Evolutionary conservation across 1,140 invertebrate genomes (phyloP), one percentile per base, ranked within the genome.

Genomic region (Musca domestica): DNA sequence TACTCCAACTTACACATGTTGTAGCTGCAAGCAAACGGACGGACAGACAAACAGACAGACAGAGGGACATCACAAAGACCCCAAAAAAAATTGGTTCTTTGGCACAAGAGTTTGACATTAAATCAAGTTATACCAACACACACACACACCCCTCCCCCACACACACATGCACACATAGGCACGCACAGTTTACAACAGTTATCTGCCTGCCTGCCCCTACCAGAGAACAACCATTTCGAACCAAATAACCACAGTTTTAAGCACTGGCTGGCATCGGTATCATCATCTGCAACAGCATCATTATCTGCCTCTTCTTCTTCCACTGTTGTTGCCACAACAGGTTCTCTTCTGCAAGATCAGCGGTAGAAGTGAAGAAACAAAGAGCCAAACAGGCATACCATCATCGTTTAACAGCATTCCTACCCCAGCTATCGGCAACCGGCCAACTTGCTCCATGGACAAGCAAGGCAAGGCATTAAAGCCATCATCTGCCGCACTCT

Each of bases 321-420:
- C 15, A 17, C 48, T 23, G 48, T 51, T 9, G 34, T 12, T 41
- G 34, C 34, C 10, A 41, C 34, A 51, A 51, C 48, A 51, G 48
- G 20, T 51, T 51, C 20, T 61, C 56, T 34, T 61, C 56, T 61
- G 56, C 56, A 61, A 61, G 30, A 61, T 61, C 30, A 34, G 30
- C 34, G 17, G 56, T 61, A 61, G 56, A 61, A 61, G n/a, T 51
- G 20, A 51, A 2, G 41, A 12, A 46, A 51, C 48, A 22, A 51
- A 9, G 48, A 61, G 19, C 56, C 5, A 61, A 61, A 61, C 52
- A 23, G 15, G n/a, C 3, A 30, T 30, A 30, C 27, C 27, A 41
- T 41, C 34, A 41, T 5, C 34, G 34, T 41, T 20, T 61, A 61
- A 61, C 56, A 61, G 56, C 56, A 61, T 61, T 61, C 27, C 56